These are phyloP conservation scores for Synergus laeviventris DNA, from an alignment of 2,888 invertebrate genomes.

Conservation along the genomic window DNA sequence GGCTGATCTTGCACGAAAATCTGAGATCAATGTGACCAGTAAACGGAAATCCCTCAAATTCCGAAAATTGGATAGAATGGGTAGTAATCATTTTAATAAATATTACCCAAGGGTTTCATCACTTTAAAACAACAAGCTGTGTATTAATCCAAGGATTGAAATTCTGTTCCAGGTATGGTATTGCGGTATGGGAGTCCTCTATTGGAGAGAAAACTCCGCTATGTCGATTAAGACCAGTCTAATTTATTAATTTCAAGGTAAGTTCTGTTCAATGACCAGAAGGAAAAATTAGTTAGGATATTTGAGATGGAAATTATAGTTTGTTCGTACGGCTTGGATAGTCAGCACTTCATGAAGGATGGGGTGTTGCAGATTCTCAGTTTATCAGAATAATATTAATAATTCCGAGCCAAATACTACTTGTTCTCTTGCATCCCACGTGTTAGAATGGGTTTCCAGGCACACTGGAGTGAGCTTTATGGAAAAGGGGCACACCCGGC, in stretches of 20 bases:
- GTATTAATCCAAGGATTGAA: neutral
- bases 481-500: constrained; percentile 16
- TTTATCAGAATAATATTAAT: constrained; percentile 1
- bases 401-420: constrained; percentile 21
- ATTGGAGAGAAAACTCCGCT: too few species aligned
- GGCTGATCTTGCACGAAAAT: constrained; percentile 17
- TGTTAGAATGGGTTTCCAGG: neutral
- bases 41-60: neutral
- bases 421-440: constrained; percentile 11
- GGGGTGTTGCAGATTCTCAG: neutral
- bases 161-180: too few species aligned
- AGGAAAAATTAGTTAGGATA: too few species aligned
- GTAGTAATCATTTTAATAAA: neutral
- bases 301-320: too few species aligned
- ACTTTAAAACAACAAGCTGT: neutral
- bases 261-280: too few species aligned
- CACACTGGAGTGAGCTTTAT: neutral
- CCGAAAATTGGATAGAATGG: neutral
- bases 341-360: neutral
- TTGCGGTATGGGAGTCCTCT: too few species aligned
- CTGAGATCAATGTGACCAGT: neutral
- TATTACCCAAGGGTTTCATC: neutral
- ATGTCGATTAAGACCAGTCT: too few species aligned
- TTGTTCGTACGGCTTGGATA: too few species aligned
- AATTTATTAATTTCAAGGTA: too few species aligned